phyloP scores from a whole-genome alignment of 2,888 invertebrate species.

The Agrotis segetum region DNA sequence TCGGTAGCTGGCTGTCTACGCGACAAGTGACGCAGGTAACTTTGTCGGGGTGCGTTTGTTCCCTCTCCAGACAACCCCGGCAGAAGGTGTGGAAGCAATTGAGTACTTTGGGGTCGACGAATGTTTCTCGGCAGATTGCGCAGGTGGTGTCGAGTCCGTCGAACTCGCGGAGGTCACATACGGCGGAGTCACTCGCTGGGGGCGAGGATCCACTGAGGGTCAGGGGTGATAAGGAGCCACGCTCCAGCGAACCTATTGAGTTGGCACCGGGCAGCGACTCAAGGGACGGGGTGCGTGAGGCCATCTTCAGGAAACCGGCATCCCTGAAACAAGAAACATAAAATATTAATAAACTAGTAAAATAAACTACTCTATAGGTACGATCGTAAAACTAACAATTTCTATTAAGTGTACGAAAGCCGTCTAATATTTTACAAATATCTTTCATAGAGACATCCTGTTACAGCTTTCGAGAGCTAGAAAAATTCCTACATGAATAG shows the following conservation, averaged over 20 bases:
- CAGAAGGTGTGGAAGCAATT: conserved; percentile 97
- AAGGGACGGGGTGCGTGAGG: conserved; percentile 97
- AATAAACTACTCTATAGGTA: conserved; percentile 9
- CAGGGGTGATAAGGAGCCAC: conserved; percentile 95
- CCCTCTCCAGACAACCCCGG: conserved; percentile 95
- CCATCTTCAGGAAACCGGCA: conserved; percentile 98
- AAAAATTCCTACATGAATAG: conserved; percentile 62
- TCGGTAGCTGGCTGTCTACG: conserved; percentile 88
- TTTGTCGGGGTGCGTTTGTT: conserved; percentile 93
- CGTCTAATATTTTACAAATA: conserved; percentile 40
- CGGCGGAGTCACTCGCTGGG: conserved; percentile 96
- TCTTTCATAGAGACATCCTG: conserved; percentile 35
- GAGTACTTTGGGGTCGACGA: conserved; percentile 94
- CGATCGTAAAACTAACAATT: conserved; percentile 20
- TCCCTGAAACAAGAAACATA: conserved; percentile 92
- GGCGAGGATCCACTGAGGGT: conserved; percentile 97
- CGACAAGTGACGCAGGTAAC: conserved; percentile 94
- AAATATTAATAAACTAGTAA: conserved; percentile 53
- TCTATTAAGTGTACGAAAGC: conserved; percentile 28
- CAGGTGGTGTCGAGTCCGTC: conserved; percentile 92
- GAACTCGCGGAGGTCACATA: conserved; percentile 93
- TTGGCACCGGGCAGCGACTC: conserved; percentile 98
- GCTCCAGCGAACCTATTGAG: conserved; percentile 97
- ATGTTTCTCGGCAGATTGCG: conserved; percentile 94
- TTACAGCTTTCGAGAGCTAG: conserved; percentile 34